Evolutionary conservation across 2,888 invertebrate species (phyloP), one percentile per base, ranked within the genome.

Genomic region (Pheosia tremula): DNA sequence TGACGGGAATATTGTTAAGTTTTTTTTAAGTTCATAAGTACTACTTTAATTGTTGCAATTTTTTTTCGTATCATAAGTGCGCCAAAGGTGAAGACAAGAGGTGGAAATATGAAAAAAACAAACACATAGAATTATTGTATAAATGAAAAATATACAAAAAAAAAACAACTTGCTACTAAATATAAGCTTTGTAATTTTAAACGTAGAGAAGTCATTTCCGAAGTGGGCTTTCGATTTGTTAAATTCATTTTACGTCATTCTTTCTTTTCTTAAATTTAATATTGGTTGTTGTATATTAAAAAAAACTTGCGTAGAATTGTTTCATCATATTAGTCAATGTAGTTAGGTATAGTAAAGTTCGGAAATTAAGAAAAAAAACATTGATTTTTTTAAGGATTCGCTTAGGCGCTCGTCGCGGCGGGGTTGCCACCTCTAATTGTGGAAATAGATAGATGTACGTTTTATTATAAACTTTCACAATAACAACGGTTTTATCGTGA

Each of bases 271-370:
- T 77, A 74, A 70, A 67, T 72, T 64, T 66, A 72, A 83, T 80
- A 84, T 88, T 86, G 89, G 90, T 90, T 90, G 88, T 90, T 89
- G 87, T 90, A 90, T 82, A 82, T 87, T 88, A 88, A 84, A 77
- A 71, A 76, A 71, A 71, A 67, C 69, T 73, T 76, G 67, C 68
- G 73, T 79, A 74, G 73, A 45, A 65, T 63, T 69, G 77, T 77
- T 75, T 76, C 65, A 72, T 63, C 64, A 76, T 69, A 24, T 74
- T 79, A 79, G 81, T 80, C 74, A 77, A 69, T 78, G 71, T 78
- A 73, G 75, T 63, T 75, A 78, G 73, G 56, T 56, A 56, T 56
- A 56, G 66, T 67, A 71, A 76, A 74, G 71, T 61, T 66, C 61
- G 64, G 71, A 74, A 77, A 77, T 77, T 72, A 78, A 79, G 77